A percentile compares a stretch with the other conserved stretches of the same genome.
Evolutionary conservation across 2,113 vertebrate species (phyloP).

Genomic region (Mystacornis crossleyi): DNA sequence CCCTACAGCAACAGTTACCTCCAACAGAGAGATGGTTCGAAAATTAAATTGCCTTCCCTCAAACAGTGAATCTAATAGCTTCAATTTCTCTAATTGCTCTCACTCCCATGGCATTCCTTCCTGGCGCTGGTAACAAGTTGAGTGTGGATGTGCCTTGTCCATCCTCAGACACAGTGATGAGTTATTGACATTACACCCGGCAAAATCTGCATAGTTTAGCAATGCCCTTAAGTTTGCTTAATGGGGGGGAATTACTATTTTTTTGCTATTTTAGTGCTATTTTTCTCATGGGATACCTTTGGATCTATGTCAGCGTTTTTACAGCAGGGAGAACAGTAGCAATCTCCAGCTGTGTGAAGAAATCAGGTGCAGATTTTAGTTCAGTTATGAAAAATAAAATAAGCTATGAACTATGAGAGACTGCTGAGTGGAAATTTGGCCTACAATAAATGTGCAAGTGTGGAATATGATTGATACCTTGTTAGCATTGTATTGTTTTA

Average conservation of each 20-base stretch:
- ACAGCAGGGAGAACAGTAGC: background rate
- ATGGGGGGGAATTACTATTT: background rate
- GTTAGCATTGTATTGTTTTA: background rate
- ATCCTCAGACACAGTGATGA: background rate
- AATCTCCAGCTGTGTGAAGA: background rate
- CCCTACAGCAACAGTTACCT: background rate
- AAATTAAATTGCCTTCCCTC: slow-evolving; percentile 6
- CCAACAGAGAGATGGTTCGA: background rate
- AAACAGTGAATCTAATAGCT: background rate
- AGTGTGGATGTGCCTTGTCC: background rate
- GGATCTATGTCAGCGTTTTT: background rate
- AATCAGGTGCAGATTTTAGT: background rate
- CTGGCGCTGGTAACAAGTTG: background rate
- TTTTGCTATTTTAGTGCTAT: background rate
- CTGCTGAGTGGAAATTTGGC: background rate
- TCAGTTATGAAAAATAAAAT: background rate
- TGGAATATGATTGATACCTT: background rate
- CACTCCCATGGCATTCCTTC: background rate
- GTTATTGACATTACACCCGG: background rate
- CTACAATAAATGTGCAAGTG: background rate
- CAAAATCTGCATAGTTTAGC: background rate
- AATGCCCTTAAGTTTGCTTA: background rate
- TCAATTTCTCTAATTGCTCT: background rate
- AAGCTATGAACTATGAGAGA: background rate
- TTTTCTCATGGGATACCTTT: background rate